A percentile compares a stretch with the other conserved stretches of the same genome.
Conservation (phyloP, 2,113 vertebrate genomes). For the Tylochromis polylepis region DNA sequence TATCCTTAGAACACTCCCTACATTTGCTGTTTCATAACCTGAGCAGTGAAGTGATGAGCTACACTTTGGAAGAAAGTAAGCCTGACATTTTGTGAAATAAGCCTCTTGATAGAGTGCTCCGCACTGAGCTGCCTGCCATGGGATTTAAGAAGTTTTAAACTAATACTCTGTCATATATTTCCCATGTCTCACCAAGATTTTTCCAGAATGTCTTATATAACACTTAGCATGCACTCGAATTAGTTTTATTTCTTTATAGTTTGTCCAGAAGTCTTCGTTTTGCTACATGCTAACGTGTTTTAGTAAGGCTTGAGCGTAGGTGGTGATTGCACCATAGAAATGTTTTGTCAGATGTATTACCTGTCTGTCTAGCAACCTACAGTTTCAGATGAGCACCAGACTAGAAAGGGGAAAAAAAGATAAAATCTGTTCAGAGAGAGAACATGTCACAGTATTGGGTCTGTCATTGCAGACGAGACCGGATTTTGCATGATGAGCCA, state of each 20-base stretch:
- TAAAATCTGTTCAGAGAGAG: neutral
- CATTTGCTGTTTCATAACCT: neutral
- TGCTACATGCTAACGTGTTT: neutral
- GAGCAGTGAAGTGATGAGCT: slow-evolving; percentile 41
- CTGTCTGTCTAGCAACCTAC: neutral
- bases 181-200: slow-evolving; percentile 1
- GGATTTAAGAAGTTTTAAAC: slow-evolving; percentile 62
- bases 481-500: neutral
- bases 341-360: neutral
- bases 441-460: neutral
- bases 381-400: neutral
- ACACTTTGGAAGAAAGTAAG: slow-evolving; percentile 39
- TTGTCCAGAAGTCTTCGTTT: neutral
- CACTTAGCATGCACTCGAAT: neutral
- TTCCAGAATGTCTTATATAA: slow-evolving; percentile 27
- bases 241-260: neutral
- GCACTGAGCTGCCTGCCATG: slow-evolving; percentile 36
- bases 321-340: neutral
- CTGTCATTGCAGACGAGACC: neutral
- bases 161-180: slow-evolving; percentile 63
- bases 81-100: slow-evolving; percentile 59
- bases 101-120: slow-evolving; percentile 40
- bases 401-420: neutral
- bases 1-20: neutral
- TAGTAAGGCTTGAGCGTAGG: neutral